Base-by-base conservation (phyloP, 2,113 vertebrate species). In the Anguilla japonica region DNA sequence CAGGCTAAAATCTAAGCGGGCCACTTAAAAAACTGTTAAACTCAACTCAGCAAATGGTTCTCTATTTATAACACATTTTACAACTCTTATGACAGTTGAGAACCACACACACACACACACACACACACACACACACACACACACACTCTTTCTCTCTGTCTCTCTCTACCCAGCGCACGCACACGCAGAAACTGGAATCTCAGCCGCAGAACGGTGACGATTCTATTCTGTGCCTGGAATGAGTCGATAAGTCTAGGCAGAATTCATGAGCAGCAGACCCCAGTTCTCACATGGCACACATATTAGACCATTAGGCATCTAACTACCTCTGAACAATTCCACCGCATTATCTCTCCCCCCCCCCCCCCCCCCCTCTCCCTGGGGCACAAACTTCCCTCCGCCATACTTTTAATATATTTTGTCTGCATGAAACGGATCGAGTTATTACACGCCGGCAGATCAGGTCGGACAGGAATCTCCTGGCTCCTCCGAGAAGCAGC, bases 341-440 rank as follows among this genome's bases (percentile, higher is more conserved):
- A 94, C 94, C 95, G 94, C 94, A 96, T 96, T 96, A 96, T 95
- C 96, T 95, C 90, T 94, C 94, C 93, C 50, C 60, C 43, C 43
- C 43, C 43, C 96, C 95, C 92, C 95, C 95, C 95, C 50, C 50
- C 95, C 94, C 96, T 95, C 92, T 96, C 95, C 96, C 96, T 94
- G 94, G 96, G 96, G 96, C 96, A 95, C 93, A 94, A 95, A 96
- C 94, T 95, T 96, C 95, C 81, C 94, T 96, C 94, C 91, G 93
- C 95, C 95, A 94, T 95, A 96, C 95, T 96, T 97, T 96, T 97
- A 96, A 97, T 96, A 97, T 95, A 96, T 96, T 97, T 96, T 96
- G 96, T 95, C 96, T 96, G 96, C 95, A 94, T 95, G 94, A 95
- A 96, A 94, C 92, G 95, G 91, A 96, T 95, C 95, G 88, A 94